Evolutionary conservation across 2,888 invertebrate species (phyloP).

Genomic region (Limnephilus auricula): DNA sequence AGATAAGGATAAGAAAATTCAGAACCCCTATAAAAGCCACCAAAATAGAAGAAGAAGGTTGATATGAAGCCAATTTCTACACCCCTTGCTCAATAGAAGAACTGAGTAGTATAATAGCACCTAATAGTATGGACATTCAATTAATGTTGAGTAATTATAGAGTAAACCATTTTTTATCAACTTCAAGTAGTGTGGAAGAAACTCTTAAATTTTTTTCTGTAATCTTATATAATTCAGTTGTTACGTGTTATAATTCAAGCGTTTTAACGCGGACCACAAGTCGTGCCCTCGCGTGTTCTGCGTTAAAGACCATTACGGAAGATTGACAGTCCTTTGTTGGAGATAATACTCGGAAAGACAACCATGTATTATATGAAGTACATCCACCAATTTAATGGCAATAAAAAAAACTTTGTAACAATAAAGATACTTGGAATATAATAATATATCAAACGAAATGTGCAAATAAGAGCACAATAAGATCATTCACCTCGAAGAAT

Average conservation of each 20-base stretch:
- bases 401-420: background rate
- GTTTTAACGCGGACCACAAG: background rate
- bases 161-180: background rate
- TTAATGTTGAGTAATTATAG: background rate
- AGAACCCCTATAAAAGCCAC: background rate
- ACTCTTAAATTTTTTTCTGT: background rate
- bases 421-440: background rate
- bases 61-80: background rate
- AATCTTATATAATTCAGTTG: background rate
- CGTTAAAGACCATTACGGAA: slow-evolving; percentile 19
- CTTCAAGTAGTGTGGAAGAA: background rate
- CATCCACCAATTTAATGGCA: background rate
- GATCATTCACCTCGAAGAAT: background rate
- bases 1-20: background rate
- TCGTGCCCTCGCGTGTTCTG: slow-evolving; percentile 17
- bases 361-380: background rate
- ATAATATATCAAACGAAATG: background rate
- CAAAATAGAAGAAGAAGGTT: background rate
- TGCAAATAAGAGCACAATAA: background rate
- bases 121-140: background rate
- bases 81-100: background rate
- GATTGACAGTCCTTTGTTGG: slow-evolving; percentile 41
- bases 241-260: background rate
- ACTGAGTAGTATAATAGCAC: background rate
- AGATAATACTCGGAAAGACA: slow-evolving; percentile 9